Evolutionary conservation across 2,888 invertebrate genomes (phyloP), one percentile per base, ranked within the genome.

Genomic region (Nemotelus nigrinus): DNA sequence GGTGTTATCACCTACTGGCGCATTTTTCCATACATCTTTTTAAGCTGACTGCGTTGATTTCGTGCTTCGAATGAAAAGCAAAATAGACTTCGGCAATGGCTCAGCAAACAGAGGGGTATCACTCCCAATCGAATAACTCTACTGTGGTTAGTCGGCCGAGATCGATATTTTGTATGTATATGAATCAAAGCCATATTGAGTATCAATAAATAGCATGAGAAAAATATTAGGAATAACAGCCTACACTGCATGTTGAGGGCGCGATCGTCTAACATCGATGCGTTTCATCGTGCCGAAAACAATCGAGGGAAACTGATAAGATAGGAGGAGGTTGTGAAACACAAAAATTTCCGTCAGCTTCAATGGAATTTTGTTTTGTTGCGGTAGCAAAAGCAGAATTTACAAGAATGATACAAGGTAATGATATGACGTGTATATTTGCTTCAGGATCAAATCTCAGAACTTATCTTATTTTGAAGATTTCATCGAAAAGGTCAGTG

Each of bases 1-100:
- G n/a, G 44, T 53, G 53, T 50, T 68, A 68, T 68, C 68, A 68
- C 68, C 53, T 68, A 68, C 53, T 53, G 53, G 53, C 68, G 50
- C 41, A 53, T 25, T 68, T 68, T 50, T 50, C 7, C 53, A 3
- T 6, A 39, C 10, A 39, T 41, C 47, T 5, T 53, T 50, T 68
- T 6, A 53, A 2, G 68, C 68, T 48, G 53, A 41, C 68, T 68
- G 53, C 68, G 5, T 68, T 43, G 41, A 41, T 7, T 48, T 68
- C 53, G 53, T 8, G 63, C 8, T 2, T 25, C 5, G 68, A 50
- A 41, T 44, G 48, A 68, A 53, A 43, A 41, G 10, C 50, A 43
- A 47, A 67, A 47, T 39, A 7, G 53, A 68, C 65, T 47, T 65
- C 45, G 47, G 45, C 6, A 65, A 45, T 44, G 2, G 3, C 25